Percentiles rank a stretch among this genome's conserved stretches.
Evolutionary conservation across 2,113 vertebrate genomes (phyloP).

Genomic region (Bufo bufo): DNA sequence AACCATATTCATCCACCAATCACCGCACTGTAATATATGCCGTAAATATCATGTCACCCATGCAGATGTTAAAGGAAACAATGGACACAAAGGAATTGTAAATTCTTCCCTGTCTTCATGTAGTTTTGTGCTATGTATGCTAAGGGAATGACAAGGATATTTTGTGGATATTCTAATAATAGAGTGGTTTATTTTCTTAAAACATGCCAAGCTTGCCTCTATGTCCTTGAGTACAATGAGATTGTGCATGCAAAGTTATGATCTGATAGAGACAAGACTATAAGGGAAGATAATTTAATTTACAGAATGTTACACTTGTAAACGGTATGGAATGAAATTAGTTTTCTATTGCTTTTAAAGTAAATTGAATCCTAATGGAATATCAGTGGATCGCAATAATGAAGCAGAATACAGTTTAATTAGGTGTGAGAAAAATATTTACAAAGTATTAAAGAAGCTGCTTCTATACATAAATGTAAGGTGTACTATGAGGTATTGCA

Average conservation of each 20-base stretch:
- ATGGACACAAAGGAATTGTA: not conserved
- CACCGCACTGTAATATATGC: not conserved
- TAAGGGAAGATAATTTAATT: not conserved
- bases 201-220: not conserved
- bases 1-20: not conserved
- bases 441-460: not conserved
- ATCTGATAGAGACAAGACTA: not conserved
- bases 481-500: not conserved
- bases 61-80: not conserved
- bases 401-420: conserved; percentile 11
- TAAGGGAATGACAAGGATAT: not conserved
- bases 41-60: not conserved
- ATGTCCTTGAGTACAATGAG: not conserved
- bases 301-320: not conserved
- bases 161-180: not conserved
- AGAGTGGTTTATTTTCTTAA: not conserved
- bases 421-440: not conserved
- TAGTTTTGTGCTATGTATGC: not conserved
- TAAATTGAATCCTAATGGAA: not conserved
- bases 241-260: not conserved
- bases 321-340: not conserved
- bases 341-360: not conserved
- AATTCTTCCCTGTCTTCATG: not conserved
- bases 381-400: not conserved
- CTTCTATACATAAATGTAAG: not conserved